phyloP scores from a whole-genome alignment of 2,888 invertebrate genomes.

The Pharmacophagus antenor region DNA sequence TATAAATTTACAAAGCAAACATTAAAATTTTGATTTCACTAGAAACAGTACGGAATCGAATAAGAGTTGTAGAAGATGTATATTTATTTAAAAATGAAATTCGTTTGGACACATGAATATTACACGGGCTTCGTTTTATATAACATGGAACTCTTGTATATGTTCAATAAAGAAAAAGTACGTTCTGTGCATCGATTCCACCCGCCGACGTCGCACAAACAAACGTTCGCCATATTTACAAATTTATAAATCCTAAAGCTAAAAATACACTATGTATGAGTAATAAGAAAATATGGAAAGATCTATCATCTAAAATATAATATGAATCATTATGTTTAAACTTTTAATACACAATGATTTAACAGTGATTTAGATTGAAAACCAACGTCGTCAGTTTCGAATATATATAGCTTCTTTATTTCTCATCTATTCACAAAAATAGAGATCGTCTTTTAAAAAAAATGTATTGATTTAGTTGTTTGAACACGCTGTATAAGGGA shows the following conservation, averaged over 20 bases:
- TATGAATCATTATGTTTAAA: constrained; percentile 18
- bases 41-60: not conserved
- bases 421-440: constrained; percentile 27
- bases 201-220: constrained; percentile 40
- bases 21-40: not conserved
- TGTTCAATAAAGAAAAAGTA: constrained; percentile 29
- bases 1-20: no score
- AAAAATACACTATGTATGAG: constrained; percentile 33
- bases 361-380: constrained; percentile 23
- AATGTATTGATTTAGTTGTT: constrained; percentile 14
- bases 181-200: constrained; percentile 35
- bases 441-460: constrained; percentile 19
- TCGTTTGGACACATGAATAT: not conserved
- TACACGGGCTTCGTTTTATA: constrained; percentile 3
- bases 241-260: constrained; percentile 36
- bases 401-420: constrained; percentile 11
- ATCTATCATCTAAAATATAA: constrained; percentile 26
- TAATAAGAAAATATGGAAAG: constrained; percentile 36
- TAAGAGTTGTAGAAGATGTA: not conserved
- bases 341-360: constrained; percentile 21
- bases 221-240: constrained; percentile 37
- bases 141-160: constrained; percentile 27
- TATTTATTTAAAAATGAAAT: not conserved
- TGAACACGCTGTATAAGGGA: constrained; percentile 24
- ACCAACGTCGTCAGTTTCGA: constrained; percentile 26